Evolutionary conservation across 2,888 invertebrate genomes (phyloP).

Genomic region (Brachyptera putata): DNA sequence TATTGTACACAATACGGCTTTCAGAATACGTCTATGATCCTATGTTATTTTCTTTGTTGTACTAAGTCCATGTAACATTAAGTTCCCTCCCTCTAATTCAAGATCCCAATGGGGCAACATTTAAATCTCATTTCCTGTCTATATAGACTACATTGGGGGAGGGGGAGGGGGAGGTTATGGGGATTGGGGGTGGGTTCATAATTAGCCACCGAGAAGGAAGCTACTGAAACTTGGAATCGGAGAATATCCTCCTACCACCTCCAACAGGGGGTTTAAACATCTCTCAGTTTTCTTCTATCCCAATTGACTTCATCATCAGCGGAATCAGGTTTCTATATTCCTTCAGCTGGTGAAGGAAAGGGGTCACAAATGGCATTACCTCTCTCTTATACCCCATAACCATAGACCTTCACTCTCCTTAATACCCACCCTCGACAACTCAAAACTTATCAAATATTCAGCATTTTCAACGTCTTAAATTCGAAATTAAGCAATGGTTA

Average conservation of each 20-base stretch:
- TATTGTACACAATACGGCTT: neutral
- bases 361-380: slow-evolving; percentile 17
- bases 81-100: slow-evolving; percentile 19
- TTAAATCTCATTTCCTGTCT: slow-evolving; percentile 36
- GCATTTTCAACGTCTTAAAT: slow-evolving; percentile 12
- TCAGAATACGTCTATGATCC: neutral
- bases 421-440: neutral
- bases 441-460: slow-evolving; percentile 16
- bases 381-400: neutral
- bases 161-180: slow-evolving; percentile 1
- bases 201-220: slow-evolving; percentile 31
- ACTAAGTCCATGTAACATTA: slow-evolving; percentile 15
- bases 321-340: slow-evolving; percentile 13
- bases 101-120: slow-evolving; percentile 32
- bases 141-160: slow-evolving; percentile 13
- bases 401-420: neutral
- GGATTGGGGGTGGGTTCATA: slow-evolving; percentile 23
- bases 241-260: slow-evolving; percentile 25
- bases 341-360: neutral
- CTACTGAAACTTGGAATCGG: slow-evolving; percentile 29
- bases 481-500: slow-evolving; percentile 16
- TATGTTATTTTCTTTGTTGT: slow-evolving; percentile 18
- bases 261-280: slow-evolving; percentile 3
- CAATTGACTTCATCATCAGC: slow-evolving; percentile 31
- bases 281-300: slow-evolving; percentile 28